Evolutionary conservation across 1,140 invertebrate genomes (phyloP).

Genomic region (Saccostrea glomerata): DNA sequence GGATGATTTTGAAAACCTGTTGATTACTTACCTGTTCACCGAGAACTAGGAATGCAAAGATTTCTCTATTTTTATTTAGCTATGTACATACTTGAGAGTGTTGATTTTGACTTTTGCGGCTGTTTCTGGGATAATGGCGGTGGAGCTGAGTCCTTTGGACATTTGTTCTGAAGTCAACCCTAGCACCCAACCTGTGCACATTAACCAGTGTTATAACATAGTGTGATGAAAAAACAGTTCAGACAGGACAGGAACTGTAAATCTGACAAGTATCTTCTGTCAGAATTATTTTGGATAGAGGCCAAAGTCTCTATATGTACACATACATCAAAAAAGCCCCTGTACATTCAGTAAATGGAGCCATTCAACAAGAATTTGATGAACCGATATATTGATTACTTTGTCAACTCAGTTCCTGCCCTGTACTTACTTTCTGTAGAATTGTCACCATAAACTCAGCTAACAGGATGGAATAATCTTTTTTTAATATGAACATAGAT

Average conservation of each 20-base stretch:
- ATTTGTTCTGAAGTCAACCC: constrained; percentile 74
- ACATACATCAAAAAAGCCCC: too few relatives aligned
- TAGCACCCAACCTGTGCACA: constrained; percentile 73
- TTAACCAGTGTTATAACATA: constrained; percentile 5
- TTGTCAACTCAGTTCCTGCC: neutral
- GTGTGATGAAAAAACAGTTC: neutral
- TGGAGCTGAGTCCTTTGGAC: constrained; percentile 66
- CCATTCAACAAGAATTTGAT: too few relatives aligned
- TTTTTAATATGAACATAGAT: too few relatives aligned
- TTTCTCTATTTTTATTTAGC: neutral
- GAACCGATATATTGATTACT: neutral
- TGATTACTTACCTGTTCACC: neutral
- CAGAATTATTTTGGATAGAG: too few relatives aligned
- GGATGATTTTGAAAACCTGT: too few relatives aligned
- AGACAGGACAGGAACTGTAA: constrained; percentile 18
- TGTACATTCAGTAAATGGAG: too few relatives aligned
- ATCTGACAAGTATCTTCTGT: neutral
- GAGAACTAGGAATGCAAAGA: neutral
- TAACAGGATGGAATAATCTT: too few relatives aligned
- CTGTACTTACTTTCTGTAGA: neutral
- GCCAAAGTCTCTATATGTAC: too few relatives aligned
- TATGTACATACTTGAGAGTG: constrained; percentile 71
- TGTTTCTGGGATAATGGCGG: constrained; percentile 61
- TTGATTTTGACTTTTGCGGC: constrained; percentile 69
- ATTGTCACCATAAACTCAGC: too few relatives aligned